Conservation (phyloP, 2,888 invertebrate genomes). For the Ophion obscuratus region DNA sequence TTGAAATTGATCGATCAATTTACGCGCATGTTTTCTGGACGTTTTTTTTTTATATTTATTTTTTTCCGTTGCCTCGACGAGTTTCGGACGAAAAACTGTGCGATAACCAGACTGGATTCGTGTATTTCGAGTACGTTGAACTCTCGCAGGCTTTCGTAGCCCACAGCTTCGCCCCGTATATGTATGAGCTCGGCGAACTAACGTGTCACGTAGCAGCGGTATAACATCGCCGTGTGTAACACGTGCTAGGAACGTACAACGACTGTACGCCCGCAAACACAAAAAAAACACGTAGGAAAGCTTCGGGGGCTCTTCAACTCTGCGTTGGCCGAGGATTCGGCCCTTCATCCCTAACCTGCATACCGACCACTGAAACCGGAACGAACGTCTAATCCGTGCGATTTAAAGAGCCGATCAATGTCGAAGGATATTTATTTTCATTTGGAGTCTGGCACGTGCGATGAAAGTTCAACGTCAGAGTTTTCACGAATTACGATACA, state of each 20-base stretch:
- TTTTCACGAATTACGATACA: not conserved
- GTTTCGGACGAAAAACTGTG: not conserved
- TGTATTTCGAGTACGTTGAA: conserved; percentile 11
- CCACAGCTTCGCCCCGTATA: not conserved
- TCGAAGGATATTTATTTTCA: not conserved
- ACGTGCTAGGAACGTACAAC: conserved; percentile 69
- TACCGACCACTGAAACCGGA: not conserved
- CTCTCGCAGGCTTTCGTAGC: conserved; percentile 12
- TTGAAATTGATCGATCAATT: conserved; percentile 41
- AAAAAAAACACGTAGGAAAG: conserved; percentile 41
- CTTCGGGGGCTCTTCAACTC: conserved; percentile 34
- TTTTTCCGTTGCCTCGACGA: not conserved
- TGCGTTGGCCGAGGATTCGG: not conserved
- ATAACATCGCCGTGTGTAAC: conserved; percentile 70
- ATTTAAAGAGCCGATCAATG: not conserved
- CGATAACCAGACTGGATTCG: not conserved
- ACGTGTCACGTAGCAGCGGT: conserved; percentile 69
- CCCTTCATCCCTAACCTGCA: conserved; percentile 27
- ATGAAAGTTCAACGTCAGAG: not conserved
- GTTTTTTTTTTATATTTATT: not conserved
- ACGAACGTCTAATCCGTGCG: not conserved
- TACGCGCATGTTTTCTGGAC: not conserved
- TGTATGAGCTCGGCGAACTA: conserved; percentile 54
- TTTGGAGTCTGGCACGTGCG: not conserved
- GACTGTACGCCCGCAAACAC: conserved; percentile 53